Base-by-base conservation (phyloP, 2,797 vertebrate genomes). In the Pygocentrus nattereri region DNA sequence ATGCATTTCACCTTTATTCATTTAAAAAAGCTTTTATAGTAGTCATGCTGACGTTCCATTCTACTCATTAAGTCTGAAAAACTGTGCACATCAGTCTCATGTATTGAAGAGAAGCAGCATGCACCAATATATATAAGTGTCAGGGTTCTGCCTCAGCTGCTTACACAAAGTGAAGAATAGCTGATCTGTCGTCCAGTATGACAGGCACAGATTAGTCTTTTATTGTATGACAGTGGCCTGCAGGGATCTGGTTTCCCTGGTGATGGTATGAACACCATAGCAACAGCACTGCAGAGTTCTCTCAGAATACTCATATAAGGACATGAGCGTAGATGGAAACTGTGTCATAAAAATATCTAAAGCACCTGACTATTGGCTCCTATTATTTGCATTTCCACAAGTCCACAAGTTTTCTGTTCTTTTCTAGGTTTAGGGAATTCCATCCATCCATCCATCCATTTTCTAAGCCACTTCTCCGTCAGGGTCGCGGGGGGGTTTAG, bases 231-330 rank as follows among this genome's bases (percentile, higher is more conserved):
- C 79, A 58, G 62, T 19, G 84, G 54, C 52, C 31, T 73, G 56
- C 61, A 47, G 69, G 78, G 81, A 85, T 85, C 19, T 62, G 56
- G 82, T 86, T 86, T 79, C 85, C 82, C 41, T 86, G 82, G 85
- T 80, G 85, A 86, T 80, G 64, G 44, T 67, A 79, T n/a, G 65
- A 75, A 79, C 31, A 18, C 85, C 85, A 86, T 84, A 77, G 85
- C 85, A 86, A 86, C 82, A 58, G 74, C 76, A 65, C 68, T 79
- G 41, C 82, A 25, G 49, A 80, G 68, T 62, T 52, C 31, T 77
- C 77, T 82, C 47, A 27, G 74, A 21, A 38, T 30, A 10, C 73
- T 61, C 18, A 8, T 74, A 70, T 62, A 44, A 50, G 21, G 72
- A 76, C 58, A 27, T 65, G 70, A 76, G 52, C 19, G 25, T 21